A percentile compares a stretch with the other conserved stretches of the same genome.
Conservation (phyloP, 2,888 invertebrate species). For the Pristionchus entomophagus region DNA sequence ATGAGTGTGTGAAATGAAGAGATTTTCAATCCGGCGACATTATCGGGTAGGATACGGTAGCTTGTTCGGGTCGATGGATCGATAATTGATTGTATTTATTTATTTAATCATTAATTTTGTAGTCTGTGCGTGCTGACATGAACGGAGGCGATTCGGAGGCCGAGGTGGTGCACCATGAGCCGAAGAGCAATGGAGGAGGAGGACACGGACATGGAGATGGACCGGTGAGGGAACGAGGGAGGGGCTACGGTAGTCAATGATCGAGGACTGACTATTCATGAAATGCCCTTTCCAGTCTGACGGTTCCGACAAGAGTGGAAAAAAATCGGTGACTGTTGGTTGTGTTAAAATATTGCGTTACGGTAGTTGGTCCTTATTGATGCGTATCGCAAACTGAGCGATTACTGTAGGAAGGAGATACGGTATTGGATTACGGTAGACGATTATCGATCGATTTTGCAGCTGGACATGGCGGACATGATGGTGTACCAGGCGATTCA, state of each 20-base stretch:
- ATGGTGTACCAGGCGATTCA: constrained; percentile 76
- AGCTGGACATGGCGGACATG: constrained; percentile 73
- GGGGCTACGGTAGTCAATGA: not conserved
- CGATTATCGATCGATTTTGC: constrained; percentile 11
- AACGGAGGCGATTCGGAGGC: constrained; percentile 73
- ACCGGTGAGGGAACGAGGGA: constrained; percentile 55
- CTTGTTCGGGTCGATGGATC: not conserved
- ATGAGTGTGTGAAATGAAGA: too few relatives aligned
- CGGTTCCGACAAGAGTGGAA: too few relatives aligned
- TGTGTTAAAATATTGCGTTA: too few relatives aligned
- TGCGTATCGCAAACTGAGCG: not conserved
- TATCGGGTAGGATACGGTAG: too few relatives aligned
- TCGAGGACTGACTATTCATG: not conserved
- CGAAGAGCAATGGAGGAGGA: constrained; percentile 51
- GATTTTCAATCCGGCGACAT: too few relatives aligned
- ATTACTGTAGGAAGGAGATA: too few relatives aligned
- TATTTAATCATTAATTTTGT: constrained; percentile 34
- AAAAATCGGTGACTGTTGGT: too few relatives aligned
- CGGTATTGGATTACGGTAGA: not conserved
- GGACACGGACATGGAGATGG: constrained; percentile 71
- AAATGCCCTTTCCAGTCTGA: too few relatives aligned
- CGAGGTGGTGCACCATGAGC: constrained; percentile 55
- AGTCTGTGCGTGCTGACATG: constrained; percentile 75
- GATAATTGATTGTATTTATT: not conserved
- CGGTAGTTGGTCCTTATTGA: not conserved